These are phyloP conservation scores for Lynx canadensis DNA, from an alignment of 2,113 vertebrate species.

Conservation along the genomic window DNA sequence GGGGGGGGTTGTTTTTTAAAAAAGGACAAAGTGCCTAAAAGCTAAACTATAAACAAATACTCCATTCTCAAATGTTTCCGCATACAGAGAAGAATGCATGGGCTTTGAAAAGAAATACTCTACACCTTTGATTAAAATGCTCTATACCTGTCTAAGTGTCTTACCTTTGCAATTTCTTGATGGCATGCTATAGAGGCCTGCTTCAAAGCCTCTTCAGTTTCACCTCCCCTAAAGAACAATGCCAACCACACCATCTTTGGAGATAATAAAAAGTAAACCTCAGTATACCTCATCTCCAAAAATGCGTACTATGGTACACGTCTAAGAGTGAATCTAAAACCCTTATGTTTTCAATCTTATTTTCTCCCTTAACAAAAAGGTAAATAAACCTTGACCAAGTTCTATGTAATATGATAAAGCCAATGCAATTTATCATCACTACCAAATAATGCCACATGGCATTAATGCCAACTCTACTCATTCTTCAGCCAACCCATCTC, in stretches of 20 bases:
- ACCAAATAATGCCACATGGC: not conserved
- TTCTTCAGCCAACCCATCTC: not conserved
- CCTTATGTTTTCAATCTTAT: not conserved
- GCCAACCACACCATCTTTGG: not conserved
- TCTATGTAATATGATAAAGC: not conserved
- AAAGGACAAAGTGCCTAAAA: not conserved
- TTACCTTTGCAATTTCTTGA: not conserved
- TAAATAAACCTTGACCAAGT: not conserved
- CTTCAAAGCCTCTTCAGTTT: constrained; percentile 18
- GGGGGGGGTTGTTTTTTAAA: not conserved
- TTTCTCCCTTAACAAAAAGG: not conserved
- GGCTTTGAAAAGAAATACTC: constrained; percentile 21
- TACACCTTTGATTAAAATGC: not conserved
- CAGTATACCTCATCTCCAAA: not conserved
- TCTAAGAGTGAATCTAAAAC: not conserved
- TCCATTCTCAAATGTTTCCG: not conserved
- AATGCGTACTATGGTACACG: not conserved
- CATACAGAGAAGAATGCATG: not conserved
- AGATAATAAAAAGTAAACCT: not conserved
- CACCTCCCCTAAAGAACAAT: not conserved
- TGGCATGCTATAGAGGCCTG: no score
- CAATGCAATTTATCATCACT: not conserved
- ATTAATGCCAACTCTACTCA: not conserved
- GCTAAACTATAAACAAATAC: not conserved
- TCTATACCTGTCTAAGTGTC: not conserved